phyloP scores from a whole-genome alignment of 2,113 vertebrate species.

The Peromyscus californicus region DNA sequence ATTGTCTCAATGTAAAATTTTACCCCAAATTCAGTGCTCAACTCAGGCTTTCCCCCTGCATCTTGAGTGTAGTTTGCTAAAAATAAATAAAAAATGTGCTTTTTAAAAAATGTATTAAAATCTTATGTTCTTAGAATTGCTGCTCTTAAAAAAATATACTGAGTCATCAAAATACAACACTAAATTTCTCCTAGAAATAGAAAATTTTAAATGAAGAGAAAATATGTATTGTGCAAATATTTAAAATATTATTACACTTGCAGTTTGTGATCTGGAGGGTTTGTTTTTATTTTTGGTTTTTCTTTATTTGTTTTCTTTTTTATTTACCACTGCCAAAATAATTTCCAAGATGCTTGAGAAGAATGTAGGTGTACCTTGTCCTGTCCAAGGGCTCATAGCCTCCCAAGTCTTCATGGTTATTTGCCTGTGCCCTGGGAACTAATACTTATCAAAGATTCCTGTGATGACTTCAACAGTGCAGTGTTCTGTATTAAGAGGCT shows the following conservation, averaged over 20 bases:
- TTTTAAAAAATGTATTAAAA: constrained; percentile 33
- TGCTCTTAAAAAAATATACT: not conserved
- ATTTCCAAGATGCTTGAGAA: not conserved
- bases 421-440: too few relatives aligned
- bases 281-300: not conserved
- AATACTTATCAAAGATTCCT: too few relatives aligned
- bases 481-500: not conserved
- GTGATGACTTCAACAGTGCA: not conserved
- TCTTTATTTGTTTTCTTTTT: not conserved
- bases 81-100: constrained; percentile 46
- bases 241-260: not conserved
- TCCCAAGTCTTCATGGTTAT: not conserved
- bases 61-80: not conserved
- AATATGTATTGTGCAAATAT: not conserved
- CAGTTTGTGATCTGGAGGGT: not conserved
- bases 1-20: constrained; percentile 7
- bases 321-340: not conserved
- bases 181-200: constrained; percentile 50
- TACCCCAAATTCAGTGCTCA: not conserved
- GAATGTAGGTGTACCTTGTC: not conserved
- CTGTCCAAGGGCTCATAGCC: not conserved
- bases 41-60: not conserved
- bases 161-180: constrained; percentile 15
- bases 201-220: constrained; percentile 44
- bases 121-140: constrained; percentile 39